Percentiles rank a stretch among this genome's conserved stretches.
These are phyloP conservation scores for Phycodurus eques DNA, from an alignment of 2,113 vertebrate genomes.

Conservation along the genomic window DNA sequence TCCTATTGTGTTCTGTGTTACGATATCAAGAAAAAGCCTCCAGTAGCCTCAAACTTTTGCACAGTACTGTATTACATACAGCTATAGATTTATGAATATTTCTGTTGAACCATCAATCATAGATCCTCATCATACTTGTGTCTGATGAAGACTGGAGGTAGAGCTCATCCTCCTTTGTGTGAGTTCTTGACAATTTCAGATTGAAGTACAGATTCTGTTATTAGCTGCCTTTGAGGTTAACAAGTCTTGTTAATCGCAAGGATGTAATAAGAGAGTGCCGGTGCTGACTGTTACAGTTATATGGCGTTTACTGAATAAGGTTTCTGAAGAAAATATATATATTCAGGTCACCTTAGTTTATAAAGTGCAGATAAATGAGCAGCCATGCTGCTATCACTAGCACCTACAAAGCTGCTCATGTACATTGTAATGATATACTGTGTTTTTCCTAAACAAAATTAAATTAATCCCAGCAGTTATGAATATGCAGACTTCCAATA, in stretches of 20 bases:
- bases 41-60: background rate
- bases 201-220: conserved; percentile 43
- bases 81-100: background rate
- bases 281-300: conserved; percentile 44
- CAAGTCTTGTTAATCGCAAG: conserved; percentile 53
- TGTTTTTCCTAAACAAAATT: background rate
- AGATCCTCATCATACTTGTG: background rate
- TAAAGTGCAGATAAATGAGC: background rate
- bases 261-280: conserved; percentile 33
- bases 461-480: background rate
- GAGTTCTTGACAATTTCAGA: conserved; percentile 24
- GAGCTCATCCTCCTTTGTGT: conserved; percentile 19
- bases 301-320: conserved; percentile 30
- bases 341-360: conserved; percentile 19
- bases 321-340: conserved; percentile 11
- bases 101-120: background rate
- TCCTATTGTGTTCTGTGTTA: background rate
- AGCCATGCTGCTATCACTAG: background rate
- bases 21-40: background rate
- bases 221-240: conserved; percentile 61
- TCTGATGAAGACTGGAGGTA: conserved; percentile 4
- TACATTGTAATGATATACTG: too few relatives aligned
- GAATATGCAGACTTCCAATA: too few relatives aligned
- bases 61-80: background rate
- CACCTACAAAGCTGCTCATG: background rate